A percentile compares a stretch with the other conserved stretches of the same genome.
phyloP scores from a whole-genome alignment of 2,797 vertebrate species.

The Astyanax mexicanus region DNA sequence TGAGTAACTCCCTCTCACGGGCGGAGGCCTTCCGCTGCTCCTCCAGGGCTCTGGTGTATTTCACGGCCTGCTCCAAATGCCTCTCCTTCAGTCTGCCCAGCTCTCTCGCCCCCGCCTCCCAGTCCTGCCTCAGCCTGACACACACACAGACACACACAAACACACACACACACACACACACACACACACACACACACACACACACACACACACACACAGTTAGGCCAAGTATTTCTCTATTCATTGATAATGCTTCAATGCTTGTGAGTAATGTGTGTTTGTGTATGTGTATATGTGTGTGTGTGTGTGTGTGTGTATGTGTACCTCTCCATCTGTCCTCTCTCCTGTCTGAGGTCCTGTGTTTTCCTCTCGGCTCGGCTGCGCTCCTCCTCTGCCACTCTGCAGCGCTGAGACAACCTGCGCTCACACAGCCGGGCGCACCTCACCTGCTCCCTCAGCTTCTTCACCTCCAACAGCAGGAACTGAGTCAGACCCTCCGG shows the following conservation, averaged over 20 bases:
- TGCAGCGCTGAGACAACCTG: conserved; percentile 87
- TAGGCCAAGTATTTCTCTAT: not conserved
- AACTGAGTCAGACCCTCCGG: conserved; percentile 95
- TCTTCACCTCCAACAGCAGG: conserved; percentile 90
- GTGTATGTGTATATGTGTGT: too few relatives aligned
- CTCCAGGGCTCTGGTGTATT: conserved; percentile 88
- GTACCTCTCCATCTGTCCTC: conserved; percentile 84
- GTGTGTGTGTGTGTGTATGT: conserved; percentile 7
- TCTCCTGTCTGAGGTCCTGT: conserved; percentile 82
- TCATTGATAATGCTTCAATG: not conserved
- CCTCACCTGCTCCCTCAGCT: conserved; percentile 86
- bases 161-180: not conserved
- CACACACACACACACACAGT: not conserved
- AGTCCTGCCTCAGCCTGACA: conserved; percentile 86
- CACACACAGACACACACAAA: conserved; percentile 41
- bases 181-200: conserved; percentile 38
- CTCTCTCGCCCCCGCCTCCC: conserved; percentile 81
- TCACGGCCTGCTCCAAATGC: conserved; percentile 92
- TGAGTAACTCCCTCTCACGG: conserved; percentile 86
- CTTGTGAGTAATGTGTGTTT: not conserved
- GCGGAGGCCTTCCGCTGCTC: conserved; percentile 83
- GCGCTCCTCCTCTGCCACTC: conserved; percentile 87
- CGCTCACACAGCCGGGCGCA: conserved; percentile 85
- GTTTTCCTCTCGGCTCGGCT: conserved; percentile 80
- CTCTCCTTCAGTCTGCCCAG: conserved; percentile 89